Evolutionary conservation across 2,888 invertebrate species (phyloP).

Genomic region (Phlogophora meticulosa): DNA sequence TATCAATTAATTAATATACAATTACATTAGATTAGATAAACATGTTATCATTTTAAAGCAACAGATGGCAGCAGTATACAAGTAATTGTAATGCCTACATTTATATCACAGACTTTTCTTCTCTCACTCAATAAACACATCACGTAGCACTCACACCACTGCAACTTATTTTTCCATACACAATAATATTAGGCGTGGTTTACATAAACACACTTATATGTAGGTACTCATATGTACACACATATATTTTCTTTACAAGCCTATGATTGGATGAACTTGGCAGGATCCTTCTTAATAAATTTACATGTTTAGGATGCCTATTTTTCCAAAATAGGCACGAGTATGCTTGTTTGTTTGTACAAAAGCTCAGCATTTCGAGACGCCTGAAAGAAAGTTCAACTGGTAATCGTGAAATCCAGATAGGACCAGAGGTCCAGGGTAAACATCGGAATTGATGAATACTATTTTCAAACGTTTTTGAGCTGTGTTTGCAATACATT

Average conservation of each 20-base stretch:
- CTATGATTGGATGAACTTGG: conserved; percentile 3
- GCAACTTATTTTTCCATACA: not conserved
- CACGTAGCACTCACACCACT: conserved; percentile 8
- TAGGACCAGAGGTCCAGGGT: too few species aligned
- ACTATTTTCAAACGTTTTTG: too few species aligned
- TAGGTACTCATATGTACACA: not conserved
- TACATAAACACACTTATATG: not conserved
- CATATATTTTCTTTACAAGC: not conserved
- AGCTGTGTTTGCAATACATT: too few species aligned
- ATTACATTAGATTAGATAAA: too few species aligned
- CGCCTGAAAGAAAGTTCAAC: not conserved
- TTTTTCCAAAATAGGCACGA: not conserved
- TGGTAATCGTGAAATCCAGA: too few species aligned
- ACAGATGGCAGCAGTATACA: too few species aligned
- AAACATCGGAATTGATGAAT: too few species aligned
- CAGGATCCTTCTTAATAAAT: not conserved
- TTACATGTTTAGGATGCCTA: not conserved
- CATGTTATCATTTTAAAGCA: too few species aligned
- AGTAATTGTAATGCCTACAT: not conserved
- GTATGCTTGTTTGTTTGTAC: conserved; percentile 3
- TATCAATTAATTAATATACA: too few species aligned
- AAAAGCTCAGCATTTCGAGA: not conserved
- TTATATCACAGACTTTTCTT: not conserved
- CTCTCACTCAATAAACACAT: conserved; percentile 9
- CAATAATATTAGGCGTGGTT: not conserved